Percentiles rank a stretch among this genome's conserved stretches.
These are phyloP conservation scores for Idris sp. DNA, from an alignment of 1,140 invertebrate species.

Conservation along the genomic window DNA sequence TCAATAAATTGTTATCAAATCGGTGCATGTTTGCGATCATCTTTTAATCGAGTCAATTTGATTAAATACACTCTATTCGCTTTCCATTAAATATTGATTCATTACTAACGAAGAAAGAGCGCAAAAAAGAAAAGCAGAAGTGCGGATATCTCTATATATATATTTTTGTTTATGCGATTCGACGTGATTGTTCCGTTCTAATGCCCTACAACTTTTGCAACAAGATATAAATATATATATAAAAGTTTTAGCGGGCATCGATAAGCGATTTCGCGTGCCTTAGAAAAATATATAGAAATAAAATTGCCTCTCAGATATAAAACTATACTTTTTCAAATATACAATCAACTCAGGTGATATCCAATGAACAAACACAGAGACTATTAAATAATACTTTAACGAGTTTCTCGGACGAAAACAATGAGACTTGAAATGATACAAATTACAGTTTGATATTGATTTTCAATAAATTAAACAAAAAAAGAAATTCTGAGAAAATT, in stretches of 20 bases:
- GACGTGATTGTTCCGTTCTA: constrained; percentile 38
- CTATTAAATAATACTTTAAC: constrained; percentile 7
- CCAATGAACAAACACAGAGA: no score
- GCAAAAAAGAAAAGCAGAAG: constrained; percentile 23
- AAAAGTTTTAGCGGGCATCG: constrained; percentile 16
- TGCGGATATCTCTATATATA: no score
- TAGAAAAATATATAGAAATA: constrained; percentile 39
- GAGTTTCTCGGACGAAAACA: constrained; percentile 1
- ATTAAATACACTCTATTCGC: constrained; percentile 16
- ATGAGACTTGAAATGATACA: constrained; percentile 20
- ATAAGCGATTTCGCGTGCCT: constrained; percentile 15
- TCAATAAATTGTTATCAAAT: background rate
- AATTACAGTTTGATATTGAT: constrained; percentile 12
- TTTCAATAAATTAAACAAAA: constrained; percentile 33
- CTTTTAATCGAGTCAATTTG: constrained; percentile 23
- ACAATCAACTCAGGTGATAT: no score
- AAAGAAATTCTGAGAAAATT: no score
- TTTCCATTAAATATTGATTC: constrained; percentile 38
- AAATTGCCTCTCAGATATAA: constrained; percentile 14
- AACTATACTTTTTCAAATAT: background rate
- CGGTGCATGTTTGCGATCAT: constrained; percentile 10
- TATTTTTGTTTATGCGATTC: constrained; percentile 34
- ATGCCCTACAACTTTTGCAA: constrained; percentile 28
- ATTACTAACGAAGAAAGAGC: constrained; percentile 19
- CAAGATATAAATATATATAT: constrained; percentile 27